Evolutionary conservation across 2,113 vertebrate genomes (phyloP), one percentile per base, ranked within the genome.

Genomic region (Nematolebias whitei): DNA sequence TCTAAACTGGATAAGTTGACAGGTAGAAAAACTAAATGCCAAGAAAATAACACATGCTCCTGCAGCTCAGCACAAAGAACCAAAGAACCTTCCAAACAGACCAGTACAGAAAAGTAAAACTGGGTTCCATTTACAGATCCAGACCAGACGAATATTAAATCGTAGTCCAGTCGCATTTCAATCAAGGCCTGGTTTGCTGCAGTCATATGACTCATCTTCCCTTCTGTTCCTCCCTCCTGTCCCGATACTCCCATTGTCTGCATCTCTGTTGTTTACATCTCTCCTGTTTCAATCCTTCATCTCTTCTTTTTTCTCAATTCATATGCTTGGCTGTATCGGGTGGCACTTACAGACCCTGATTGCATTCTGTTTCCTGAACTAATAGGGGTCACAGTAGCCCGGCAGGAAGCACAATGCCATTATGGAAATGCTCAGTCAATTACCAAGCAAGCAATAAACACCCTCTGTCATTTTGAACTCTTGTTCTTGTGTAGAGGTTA

Each of bases 141-240:
- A 24, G 32, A 16, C 18, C 15, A 10, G 16, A 12, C 18, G 41
- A 44, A 76, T 43, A 7, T n/a, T n/a, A 38, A 67, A 69, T 72
- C 32, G 40, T 35, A 62, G 44, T 80, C 57, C 24, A 50, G 35
- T n/a, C 61, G 68, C 58, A 82, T 78, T 86, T 85, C 76, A 90
- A 90, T 87, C 71, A 70, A 55, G 45, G 35, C 64, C 59, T 2
- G 9, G 63, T 66, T 73, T 75, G 73, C 88, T 89, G 87, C 90
- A 80, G 76, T 73, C 52, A 85, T 80, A 87, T 92, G 91, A 93
- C 73, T 93, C 91, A 92, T 89, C 85, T 72, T 77, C 63, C 59
- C 54, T 62, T 79, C 77, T 80, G 64, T 71, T 73, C 50, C 63
- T 54, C 54, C 22, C 59, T 87, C 54, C 60, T 44, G 70, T 80